These are phyloP conservation scores for Meriones psammophilus DNA, from an alignment of 2,797 vertebrate genomes.

Conservation along the genomic window DNA sequence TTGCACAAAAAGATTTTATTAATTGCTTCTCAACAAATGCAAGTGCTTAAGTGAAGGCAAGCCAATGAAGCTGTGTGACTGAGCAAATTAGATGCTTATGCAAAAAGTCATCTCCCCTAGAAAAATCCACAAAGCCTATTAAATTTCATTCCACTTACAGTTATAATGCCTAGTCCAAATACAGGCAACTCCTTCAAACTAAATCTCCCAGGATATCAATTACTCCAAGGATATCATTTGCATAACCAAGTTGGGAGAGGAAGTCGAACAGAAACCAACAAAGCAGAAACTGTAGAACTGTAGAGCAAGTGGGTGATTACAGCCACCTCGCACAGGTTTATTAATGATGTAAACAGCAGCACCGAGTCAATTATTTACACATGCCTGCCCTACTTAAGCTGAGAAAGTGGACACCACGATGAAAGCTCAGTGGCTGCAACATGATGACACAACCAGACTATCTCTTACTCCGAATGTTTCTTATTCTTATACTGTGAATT, in stretches of 20 bases:
- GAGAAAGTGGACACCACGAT: constrained; percentile 11
- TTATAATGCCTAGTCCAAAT: neutral
- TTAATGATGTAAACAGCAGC: constrained; percentile 70
- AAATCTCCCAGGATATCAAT: neutral
- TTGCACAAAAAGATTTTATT: constrained; percentile 37
- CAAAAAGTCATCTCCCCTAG: constrained; percentile 42
- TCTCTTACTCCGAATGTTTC: neutral
- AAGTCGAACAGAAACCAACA: constrained; percentile 17
- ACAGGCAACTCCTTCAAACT: constrained; percentile 22
- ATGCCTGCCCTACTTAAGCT: constrained; percentile 20
- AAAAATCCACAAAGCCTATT: constrained; percentile 8
- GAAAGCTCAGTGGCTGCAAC: neutral
- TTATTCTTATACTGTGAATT: neutral
- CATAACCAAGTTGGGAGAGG: constrained; percentile 19
- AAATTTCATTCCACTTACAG: constrained; percentile 41
- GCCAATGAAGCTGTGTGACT: neutral
- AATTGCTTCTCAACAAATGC: constrained; percentile 58
- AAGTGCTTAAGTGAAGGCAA: constrained; percentile 42
- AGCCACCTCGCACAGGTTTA: neutral
- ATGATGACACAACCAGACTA: neutral
- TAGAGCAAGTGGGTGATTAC: neutral
- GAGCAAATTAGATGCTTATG: neutral
- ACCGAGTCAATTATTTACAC: constrained; percentile 77
- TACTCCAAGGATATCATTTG: neutral
- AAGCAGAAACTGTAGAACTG: constrained; percentile 21